A percentile compares a stretch with the other conserved stretches of the same genome.
Evolutionary conservation across 2,888 invertebrate species (phyloP).

Genomic region (Cantharis rufa): DNA sequence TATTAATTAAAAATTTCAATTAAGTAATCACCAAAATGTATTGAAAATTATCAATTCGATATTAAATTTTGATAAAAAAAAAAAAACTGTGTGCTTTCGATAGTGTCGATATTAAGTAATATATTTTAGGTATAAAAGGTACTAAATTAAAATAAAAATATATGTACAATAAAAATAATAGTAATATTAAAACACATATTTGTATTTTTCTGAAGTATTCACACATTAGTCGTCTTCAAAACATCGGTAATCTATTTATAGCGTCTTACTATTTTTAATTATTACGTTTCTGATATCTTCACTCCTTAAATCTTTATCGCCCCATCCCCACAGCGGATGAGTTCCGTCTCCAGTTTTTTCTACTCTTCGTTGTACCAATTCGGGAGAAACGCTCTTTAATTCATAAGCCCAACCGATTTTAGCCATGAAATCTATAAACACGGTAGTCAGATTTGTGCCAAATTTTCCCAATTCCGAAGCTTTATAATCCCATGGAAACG

Average conservation of each 20-base stretch:
- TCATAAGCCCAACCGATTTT: slow-evolving; percentile 78
- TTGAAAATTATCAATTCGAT: no score
- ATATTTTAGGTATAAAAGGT: not conserved
- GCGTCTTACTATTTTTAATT: not conserved
- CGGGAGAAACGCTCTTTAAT: slow-evolving; percentile 67
- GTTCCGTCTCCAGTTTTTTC: slow-evolving; percentile 74
- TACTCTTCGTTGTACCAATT: slow-evolving; percentile 70
- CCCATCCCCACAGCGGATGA: slow-evolving; percentile 46
- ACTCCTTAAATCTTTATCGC: not conserved
- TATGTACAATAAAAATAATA: no score
- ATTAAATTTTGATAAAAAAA: no score
- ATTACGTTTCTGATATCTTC: not conserved
- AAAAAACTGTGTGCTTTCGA: no score
- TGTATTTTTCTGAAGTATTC: not conserved
- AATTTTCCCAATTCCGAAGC: slow-evolving; percentile 76
- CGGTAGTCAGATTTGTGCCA: slow-evolving; percentile 63
- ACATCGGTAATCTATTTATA: no score
- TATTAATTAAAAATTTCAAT: no score
- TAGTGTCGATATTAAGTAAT: not conserved
- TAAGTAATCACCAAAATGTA: no score
- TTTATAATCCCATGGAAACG: slow-evolving; percentile 93
- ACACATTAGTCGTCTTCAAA: not conserved
- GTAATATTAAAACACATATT: no score
- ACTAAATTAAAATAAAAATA: not conserved
- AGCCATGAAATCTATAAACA: slow-evolving; percentile 70